A percentile compares a stretch with the other conserved stretches of the same genome.
Evolutionary conservation across 2,888 invertebrate species (phyloP).

Genomic region (Urechis unicinctus): DNA sequence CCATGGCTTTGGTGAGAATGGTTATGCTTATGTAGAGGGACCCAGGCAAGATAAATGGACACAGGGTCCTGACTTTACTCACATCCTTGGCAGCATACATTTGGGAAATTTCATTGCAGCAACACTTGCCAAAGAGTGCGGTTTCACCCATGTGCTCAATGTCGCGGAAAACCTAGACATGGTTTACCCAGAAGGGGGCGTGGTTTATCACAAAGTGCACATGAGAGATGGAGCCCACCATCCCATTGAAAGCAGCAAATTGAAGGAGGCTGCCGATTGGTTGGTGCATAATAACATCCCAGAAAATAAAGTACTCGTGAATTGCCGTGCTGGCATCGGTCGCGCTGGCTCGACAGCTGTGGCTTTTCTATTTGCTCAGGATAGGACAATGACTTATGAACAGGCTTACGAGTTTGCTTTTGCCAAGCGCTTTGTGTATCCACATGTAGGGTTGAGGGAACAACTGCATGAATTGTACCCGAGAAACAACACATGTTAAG

Average conservation of each 20-base stretch:
- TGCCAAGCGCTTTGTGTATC: constrained; percentile 20
- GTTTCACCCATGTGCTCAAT: constrained; percentile 23
- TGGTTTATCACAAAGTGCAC: constrained; percentile 22
- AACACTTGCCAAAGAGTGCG: constrained; percentile 16
- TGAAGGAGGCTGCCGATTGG: constrained; percentile 21
- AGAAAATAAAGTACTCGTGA: constrained; percentile 19
- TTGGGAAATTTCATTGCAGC: constrained; percentile 29
- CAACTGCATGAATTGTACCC: constrained; percentile 1
- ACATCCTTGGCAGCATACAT: constrained; percentile 18
- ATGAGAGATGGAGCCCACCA: constrained; percentile 20
- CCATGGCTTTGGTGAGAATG: constrained; percentile 13
- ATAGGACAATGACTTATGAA: constrained; percentile 17
- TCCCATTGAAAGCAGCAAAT: constrained; percentile 11
- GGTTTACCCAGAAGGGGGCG: constrained; percentile 11
- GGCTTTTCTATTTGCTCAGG: constrained; percentile 21
- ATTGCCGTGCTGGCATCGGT: constrained; percentile 26
- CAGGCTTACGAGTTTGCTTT: constrained; percentile 21
- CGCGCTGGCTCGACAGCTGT: constrained; percentile 25
- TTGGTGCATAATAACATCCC: constrained; percentile 10
- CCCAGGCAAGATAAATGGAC: constrained; percentile 19
- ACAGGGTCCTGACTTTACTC: constrained; percentile 18
- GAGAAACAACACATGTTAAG: constrained; percentile 4
- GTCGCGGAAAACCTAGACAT: constrained; percentile 24
- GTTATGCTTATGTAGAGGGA: constrained; percentile 15
- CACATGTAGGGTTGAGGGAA: constrained; percentile 19